phyloP scores from a whole-genome alignment of 2,888 invertebrate species.

The Mesorhabditis spiculigera region DNA sequence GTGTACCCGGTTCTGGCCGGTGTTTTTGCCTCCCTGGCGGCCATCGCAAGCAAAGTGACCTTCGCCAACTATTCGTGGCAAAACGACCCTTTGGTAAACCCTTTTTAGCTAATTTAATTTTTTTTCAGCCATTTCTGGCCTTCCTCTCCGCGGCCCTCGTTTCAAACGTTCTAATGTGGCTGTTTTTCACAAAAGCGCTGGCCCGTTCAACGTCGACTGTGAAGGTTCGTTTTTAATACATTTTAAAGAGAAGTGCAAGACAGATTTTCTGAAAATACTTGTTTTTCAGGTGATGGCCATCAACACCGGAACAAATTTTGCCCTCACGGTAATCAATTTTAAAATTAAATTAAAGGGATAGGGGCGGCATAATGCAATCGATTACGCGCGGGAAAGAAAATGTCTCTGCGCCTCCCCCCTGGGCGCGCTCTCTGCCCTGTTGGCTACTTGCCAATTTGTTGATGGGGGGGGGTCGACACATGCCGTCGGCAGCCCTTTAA shows the following conservation, averaged over 20 bases:
- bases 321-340: neutral
- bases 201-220: neutral
- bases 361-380: too few relatives aligned
- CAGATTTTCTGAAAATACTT: neutral
- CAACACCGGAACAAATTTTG: neutral
- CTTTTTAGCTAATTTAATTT: neutral
- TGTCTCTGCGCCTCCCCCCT: too few relatives aligned
- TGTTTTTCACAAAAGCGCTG: neutral
- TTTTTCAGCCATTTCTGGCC: neutral
- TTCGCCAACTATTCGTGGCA: neutral
- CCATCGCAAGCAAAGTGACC: neutral
- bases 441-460: too few relatives aligned
- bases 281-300: constrained; percentile 4
- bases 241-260: neutral
- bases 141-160: neutral
- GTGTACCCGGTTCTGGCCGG: neutral
- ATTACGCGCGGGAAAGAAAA: too few relatives aligned
- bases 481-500: too few relatives aligned
- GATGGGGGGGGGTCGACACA: too few relatives aligned
- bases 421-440: too few relatives aligned
- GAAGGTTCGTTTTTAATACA: neutral
- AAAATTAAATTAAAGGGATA: too few relatives aligned
- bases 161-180: neutral
- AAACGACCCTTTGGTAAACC: neutral
- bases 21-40: neutral